phyloP scores from a whole-genome alignment of 2,888 invertebrate species.

The Chrysomela aeneicollis region DNA sequence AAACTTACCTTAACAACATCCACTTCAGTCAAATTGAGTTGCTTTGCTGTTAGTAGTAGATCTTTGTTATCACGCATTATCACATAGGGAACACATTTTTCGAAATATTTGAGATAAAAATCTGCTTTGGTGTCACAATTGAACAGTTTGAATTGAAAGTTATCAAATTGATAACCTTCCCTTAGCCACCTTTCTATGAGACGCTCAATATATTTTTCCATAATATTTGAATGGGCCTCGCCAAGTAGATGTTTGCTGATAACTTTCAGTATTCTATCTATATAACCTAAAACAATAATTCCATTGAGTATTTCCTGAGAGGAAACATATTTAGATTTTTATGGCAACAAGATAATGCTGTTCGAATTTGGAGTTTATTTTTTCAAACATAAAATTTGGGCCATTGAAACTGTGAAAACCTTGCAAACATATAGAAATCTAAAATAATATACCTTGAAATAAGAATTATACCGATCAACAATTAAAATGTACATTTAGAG shows the following conservation, averaged over 20 bases:
- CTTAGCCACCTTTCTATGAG: slow-evolving; percentile 60
- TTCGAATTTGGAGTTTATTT: no score
- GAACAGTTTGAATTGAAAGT: slow-evolving; percentile 58
- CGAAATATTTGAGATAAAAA: slow-evolving; percentile 60
- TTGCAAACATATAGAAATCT: no score
- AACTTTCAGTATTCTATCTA: slow-evolving; percentile 47
- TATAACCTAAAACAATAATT: slow-evolving; percentile 37
- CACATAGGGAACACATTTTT: slow-evolving; percentile 59
- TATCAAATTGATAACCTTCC: slow-evolving; percentile 46
- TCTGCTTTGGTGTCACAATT: slow-evolving; percentile 53
- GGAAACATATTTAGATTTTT: no score
- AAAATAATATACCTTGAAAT: no score
- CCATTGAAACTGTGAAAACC: no score
- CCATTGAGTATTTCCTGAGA: no score
- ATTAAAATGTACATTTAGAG: no score
- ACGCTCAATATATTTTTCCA: slow-evolving; percentile 62
- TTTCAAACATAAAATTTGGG: no score
- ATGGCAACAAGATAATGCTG: no score
- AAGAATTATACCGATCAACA: no score
- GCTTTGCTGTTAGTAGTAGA: slow-evolving; percentile 38
- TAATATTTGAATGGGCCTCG: slow-evolving; percentile 56
- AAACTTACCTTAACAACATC: slow-evolving; percentile 42
- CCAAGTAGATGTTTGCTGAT: slow-evolving; percentile 46
- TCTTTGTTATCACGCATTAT: slow-evolving; percentile 54
- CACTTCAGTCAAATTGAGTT: slow-evolving; percentile 33